These are phyloP conservation scores for Sorex maritimensis DNA, from an alignment of 2,797 vertebrate species.

Conservation along the genomic window DNA sequence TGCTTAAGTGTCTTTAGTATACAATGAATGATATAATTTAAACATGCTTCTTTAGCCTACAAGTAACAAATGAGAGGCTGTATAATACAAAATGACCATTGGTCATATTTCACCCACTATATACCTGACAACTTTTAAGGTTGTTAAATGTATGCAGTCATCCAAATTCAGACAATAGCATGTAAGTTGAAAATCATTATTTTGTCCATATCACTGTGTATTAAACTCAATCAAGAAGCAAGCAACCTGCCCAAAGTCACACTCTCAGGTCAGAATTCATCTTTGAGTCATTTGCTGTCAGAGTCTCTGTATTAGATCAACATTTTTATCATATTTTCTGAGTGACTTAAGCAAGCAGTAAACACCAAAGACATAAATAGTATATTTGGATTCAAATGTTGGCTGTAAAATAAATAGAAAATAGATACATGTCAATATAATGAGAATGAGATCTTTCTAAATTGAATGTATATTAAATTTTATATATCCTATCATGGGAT, in stretches of 20 bases:
- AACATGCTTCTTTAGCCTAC: not conserved
- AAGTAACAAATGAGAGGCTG: not conserved
- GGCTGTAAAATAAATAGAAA: conserved; percentile 71
- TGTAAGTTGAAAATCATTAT: conserved; percentile 11
- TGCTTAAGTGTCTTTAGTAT: not conserved
- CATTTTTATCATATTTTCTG: conserved; percentile 54
- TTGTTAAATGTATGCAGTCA: not conserved
- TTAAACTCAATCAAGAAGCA: not conserved
- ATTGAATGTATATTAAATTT: conserved; percentile 79
- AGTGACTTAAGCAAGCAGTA: conserved; percentile 54
- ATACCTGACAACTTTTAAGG: not conserved
- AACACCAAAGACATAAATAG: conserved; percentile 69
- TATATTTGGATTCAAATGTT: conserved; percentile 67
- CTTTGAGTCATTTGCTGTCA: conserved; percentile 32
- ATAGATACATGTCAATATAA: conserved; percentile 58
- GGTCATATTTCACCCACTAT: not conserved
- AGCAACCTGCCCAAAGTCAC: not conserved
- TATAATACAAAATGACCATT: not conserved
- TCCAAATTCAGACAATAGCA: not conserved
- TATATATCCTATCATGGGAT: conserved; percentile 78
- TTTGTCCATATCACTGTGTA: not conserved
- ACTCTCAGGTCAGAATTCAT: not conserved
- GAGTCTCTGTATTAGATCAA: conserved; percentile 13
- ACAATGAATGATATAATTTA: not conserved
- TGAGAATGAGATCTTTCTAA: conserved; percentile 67